These are phyloP conservation scores for Mallotus villosus DNA, from an alignment of 2,797 vertebrate species.

Conservation along the genomic window DNA sequence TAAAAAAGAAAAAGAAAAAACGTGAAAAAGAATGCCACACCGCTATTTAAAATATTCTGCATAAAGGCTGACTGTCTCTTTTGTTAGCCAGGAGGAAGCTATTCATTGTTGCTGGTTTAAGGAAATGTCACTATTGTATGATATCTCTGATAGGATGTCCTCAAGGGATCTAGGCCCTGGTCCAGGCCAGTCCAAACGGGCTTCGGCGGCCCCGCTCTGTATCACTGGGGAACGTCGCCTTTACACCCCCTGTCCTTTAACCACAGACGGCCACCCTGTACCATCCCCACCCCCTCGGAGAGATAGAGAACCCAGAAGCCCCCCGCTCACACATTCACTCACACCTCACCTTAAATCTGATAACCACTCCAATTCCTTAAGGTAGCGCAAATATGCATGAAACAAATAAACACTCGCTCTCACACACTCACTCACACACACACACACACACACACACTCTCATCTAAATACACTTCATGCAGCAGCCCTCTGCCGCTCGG, in stretches of 20 bases:
- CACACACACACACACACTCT: slow-evolving; percentile 21
- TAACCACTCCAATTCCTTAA: slow-evolving; percentile 39
- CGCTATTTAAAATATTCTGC: slow-evolving; percentile 80
- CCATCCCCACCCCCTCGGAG: slow-evolving; percentile 66
- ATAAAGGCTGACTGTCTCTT: slow-evolving; percentile 69
- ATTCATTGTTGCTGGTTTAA: slow-evolving; percentile 86
- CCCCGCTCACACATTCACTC: slow-evolving; percentile 29
- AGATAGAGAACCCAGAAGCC: slow-evolving; percentile 76
- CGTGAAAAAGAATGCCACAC: slow-evolving; percentile 59
- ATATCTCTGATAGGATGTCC: slow-evolving; percentile 82
- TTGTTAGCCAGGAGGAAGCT: slow-evolving; percentile 68
- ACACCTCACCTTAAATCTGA: slow-evolving; percentile 71
- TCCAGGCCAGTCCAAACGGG: slow-evolving; percentile 50
- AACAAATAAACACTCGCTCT: slow-evolving; percentile 8
- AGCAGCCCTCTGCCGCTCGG: slow-evolving; percentile 16
- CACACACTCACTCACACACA: slow-evolving; percentile 6
- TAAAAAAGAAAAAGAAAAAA: too few species aligned
- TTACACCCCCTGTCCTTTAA: slow-evolving; percentile 69
- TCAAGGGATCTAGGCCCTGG: slow-evolving; percentile 71
- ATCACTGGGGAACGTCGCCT: slow-evolving; percentile 78
- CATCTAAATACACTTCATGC: slow-evolving; percentile 70
- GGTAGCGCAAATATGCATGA: neutral
- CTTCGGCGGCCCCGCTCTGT: slow-evolving; percentile 41
- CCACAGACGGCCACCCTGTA: slow-evolving; percentile 56
- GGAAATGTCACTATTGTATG: slow-evolving; percentile 91